Base-by-base conservation (phyloP, 2,888 invertebrate species). In the Trisateles emortualis region DNA sequence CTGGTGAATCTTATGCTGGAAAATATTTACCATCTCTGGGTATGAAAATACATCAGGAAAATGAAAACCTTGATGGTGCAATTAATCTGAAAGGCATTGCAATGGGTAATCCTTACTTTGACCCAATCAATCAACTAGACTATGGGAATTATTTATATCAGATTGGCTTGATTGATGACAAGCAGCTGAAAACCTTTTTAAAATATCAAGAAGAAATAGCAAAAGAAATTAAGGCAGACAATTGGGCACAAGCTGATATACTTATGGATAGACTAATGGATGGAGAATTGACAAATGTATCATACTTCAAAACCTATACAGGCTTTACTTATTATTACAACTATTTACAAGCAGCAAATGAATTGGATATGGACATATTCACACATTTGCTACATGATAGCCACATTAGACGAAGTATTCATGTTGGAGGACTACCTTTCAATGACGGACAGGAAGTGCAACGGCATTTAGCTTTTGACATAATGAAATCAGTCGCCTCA, bases 301-400 rank as follows among this genome's bases (percentile, higher is more conserved):
- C 91, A 9, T 87, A 84, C 39, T 96, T 96, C 74, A 94, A 93
- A 76, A 95, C 95, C 60, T 87, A 93, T 29, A 96, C 97, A 3
- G 97, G 97, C 0, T 96, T 96, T 53, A 81, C 94, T n/a, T 95
- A 95, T 73, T 96, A 96, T 69, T 97, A 95, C 76, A 97, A 97
- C 77, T 95, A 94, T 72, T 78, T 97, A 13, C 81, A 94, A 39
- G 55, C 85, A 0, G 84, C 94, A 0, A 82, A 91, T 3, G 92
- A 93, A 11, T 81, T 86, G 1, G 91, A 93, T 40, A 80, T 86
- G 40, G 84, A 90, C 13, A 76, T 87, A 0, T 86, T 88, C 26
- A 64, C 67, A 0, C 52, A 80, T n/a, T 64, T 90, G 14, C 65
- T 93, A 1, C 72, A 87, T 24, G 83, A 88, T 64, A 79, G 81